Conservation (phyloP, 2,888 invertebrate genomes). For the Conops quadrifasciatus region DNA sequence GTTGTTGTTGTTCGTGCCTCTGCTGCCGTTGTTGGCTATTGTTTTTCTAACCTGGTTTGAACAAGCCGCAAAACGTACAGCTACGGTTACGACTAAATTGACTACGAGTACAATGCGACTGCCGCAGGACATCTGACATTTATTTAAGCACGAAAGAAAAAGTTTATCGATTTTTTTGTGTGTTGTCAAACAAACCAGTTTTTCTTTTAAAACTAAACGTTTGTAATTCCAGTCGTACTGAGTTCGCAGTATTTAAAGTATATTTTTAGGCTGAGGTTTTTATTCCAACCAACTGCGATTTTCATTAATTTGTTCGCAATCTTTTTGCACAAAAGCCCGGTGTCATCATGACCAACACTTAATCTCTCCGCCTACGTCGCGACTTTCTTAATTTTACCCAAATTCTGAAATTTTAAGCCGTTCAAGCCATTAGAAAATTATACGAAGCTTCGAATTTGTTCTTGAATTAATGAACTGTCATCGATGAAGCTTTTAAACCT, state of each 20-base stretch:
- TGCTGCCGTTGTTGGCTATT: no score
- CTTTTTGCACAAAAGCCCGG: no score
- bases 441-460: not conserved
- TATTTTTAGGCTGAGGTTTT: no score
- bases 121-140: not conserved
- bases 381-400: not conserved
- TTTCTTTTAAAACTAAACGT: no score
- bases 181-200: not conserved
- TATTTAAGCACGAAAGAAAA: not conserved
- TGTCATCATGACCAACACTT: no score
- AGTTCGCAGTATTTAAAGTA: not conserved
- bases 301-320: no score
- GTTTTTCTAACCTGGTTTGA: no score
- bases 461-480: not conserved
- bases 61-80: no score
- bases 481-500: not conserved
- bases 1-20: no score
- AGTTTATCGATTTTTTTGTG: not conserved
- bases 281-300: no score
- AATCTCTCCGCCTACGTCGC: not conserved
- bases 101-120: not conserved
- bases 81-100: no score
- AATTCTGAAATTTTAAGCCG: conserved; percentile 1
- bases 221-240: not conserved
- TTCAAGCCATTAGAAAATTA: no score